Base-by-base conservation (phyloP, 2,888 invertebrate species). In the Melanotus villosus region DNA sequence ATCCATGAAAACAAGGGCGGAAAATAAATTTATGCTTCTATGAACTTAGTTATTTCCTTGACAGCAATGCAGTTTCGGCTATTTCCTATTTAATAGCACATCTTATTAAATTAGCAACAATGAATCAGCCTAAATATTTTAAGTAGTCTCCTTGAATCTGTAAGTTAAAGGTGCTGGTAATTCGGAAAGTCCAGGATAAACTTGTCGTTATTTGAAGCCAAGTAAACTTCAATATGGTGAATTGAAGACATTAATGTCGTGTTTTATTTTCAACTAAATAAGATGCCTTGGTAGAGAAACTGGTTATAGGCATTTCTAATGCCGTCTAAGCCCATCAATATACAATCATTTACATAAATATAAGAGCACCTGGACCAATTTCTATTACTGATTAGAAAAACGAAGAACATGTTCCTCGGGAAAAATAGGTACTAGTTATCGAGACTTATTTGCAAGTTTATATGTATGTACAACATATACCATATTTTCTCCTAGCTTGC, bases 311-410 rank as follows among this genome's bases (percentile, higher is more conserved):
- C 71, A 66, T 62, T 73, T 73, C 71, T 73, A 72, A 72, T 73
- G 32, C 45, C 32, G 14, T 47, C 47, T 60, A 45, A 60, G 50
- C 57, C 58, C 59, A 67, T 70, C 68, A 67, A 68, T 70, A 64
- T 63, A 64, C 43, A 62, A 70, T 59, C 62, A 73, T 72, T 72
- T 73, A 70, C 71, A 73, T 72, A 73, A 71, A 67, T 69, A 68
- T 67, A 70, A 68, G 69, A 73, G 74, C 65, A 70, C 75, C 65
- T 75, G 73, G 71, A 70, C 71, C 71, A 75, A 76, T 77, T 77
- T 76, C 76, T 77, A 76, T 74, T 74, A 70, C 69, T 70, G 73
- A 73, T 75, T 78, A 76, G 76, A 75, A 77, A 76, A 69, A 69
- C 69, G 52, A 65, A 72, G 56, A 71, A 65, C 67, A 71, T 59